Conservation (phyloP, 2,113 vertebrate species). For the Cochlearius cochlearius region DNA sequence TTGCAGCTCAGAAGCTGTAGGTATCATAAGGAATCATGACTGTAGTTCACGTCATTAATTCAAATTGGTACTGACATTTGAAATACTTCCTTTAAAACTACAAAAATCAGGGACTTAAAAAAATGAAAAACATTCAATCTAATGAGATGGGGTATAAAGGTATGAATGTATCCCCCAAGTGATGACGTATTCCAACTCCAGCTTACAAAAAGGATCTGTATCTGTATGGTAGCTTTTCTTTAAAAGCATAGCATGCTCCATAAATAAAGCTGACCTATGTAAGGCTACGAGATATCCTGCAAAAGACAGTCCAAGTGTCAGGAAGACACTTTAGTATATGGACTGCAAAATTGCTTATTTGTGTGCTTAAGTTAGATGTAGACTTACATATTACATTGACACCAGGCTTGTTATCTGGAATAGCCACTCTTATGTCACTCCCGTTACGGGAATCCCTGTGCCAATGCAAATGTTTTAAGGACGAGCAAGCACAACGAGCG, state of each 20-base stretch:
- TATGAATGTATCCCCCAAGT: not conserved
- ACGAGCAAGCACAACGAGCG: accelerated
- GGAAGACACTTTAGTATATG: not conserved
- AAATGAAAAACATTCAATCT: not conserved
- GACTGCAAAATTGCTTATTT: not conserved
- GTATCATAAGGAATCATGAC: not conserved
- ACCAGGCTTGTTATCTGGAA: not conserved
- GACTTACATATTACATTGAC: not conserved
- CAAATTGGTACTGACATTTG: not conserved
- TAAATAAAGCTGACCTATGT: not conserved
- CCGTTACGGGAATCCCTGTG: not conserved
- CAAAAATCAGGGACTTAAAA: not conserved
- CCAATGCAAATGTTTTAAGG: not conserved
- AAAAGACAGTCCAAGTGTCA: not conserved
- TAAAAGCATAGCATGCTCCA: not conserved
- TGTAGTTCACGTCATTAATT: not conserved
- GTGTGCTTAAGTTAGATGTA: not conserved
- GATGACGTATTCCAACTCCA: not conserved
- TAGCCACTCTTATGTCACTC: not conserved
- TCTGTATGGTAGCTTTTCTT: not conserved
- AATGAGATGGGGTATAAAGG: not conserved
- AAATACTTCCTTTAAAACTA: not conserved
- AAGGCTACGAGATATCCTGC: not conserved
- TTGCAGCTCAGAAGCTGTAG: not conserved
- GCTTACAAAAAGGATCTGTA: not conserved